Conservation (phyloP, 2,113 vertebrate genomes). For the human region DNA sequence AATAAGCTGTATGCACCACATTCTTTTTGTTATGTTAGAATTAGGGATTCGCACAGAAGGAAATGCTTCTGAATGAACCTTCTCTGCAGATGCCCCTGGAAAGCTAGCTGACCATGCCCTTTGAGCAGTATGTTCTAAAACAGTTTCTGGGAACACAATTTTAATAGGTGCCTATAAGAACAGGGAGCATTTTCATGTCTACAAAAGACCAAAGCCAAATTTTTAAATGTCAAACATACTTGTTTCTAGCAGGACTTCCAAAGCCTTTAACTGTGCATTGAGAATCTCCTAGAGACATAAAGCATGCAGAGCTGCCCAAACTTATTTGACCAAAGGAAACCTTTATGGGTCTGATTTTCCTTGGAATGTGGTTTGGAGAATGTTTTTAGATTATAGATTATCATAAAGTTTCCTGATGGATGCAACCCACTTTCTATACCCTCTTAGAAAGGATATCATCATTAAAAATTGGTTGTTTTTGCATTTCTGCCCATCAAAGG, state of each 20-base stretch:
- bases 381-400: not conserved
- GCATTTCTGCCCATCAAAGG: not conserved
- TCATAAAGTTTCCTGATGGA: not conserved
- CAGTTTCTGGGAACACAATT: not conserved
- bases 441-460: not conserved
- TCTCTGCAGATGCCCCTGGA: constrained; percentile 2
- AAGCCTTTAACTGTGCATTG: not conserved
- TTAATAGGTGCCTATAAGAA: not conserved
- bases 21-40: constrained; percentile 46
- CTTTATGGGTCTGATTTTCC: not conserved
- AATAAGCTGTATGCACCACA: not conserved
- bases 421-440: not conserved
- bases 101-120: not conserved
- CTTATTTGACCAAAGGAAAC: not conserved
- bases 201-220: constrained; percentile 17
- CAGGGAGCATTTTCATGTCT: not conserved
- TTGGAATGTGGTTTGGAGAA: not conserved
- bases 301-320: not conserved
- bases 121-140: not conserved
- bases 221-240: not conserved
- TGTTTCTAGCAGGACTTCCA: not conserved
- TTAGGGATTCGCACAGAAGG: not conserved
- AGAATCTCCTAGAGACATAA: not conserved
- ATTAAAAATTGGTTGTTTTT: not conserved
- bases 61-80: constrained; percentile 29